These are phyloP conservation scores for Naso thynnoides DNA, from an alignment of 2,797 vertebrate species.

Conservation along the genomic window DNA sequence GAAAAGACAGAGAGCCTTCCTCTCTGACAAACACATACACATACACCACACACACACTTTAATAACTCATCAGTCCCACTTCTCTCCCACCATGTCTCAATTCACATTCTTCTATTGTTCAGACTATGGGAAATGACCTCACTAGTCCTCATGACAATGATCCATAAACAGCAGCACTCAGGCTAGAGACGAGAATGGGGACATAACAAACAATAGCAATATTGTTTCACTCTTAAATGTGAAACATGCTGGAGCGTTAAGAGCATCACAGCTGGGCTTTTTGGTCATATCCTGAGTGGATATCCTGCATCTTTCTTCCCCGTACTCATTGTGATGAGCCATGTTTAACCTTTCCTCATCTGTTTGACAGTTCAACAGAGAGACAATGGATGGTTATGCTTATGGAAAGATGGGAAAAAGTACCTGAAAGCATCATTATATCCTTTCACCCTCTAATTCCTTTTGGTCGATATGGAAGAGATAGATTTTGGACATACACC, in stretches of 20 bases:
- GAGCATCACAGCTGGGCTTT: constrained; percentile 36
- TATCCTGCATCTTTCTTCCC: constrained; percentile 52
- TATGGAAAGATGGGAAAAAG: background rate
- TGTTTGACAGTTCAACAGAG: constrained; percentile 19
- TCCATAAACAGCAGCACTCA: constrained; percentile 61
- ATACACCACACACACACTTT: constrained; percentile 5
- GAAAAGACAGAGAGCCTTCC: constrained; percentile 26
- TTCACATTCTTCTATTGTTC: constrained; percentile 75
- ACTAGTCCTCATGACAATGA: constrained; percentile 55
- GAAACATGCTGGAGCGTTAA: constrained; percentile 26
- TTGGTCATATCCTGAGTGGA: constrained; percentile 49
- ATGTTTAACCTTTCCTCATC: constrained; percentile 36
- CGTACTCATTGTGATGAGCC: constrained; percentile 21
- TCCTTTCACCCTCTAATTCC: no score
- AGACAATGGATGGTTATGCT: constrained; percentile 15
- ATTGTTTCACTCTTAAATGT: constrained; percentile 69
- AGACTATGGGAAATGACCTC: constrained; percentile 77
- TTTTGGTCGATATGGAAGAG: no score
- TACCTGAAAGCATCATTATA: background rate
- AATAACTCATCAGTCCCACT: constrained; percentile 29
- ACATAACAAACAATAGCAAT: constrained; percentile 65
- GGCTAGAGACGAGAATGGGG: constrained; percentile 62
- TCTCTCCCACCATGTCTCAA: constrained; percentile 51
- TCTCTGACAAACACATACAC: constrained; percentile 14
- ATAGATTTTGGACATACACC: background rate